Percentiles rank a stretch among this genome's conserved stretches.
Evolutionary conservation across 2,797 vertebrate species (phyloP).

Genomic region (Scleropages formosus): DNA sequence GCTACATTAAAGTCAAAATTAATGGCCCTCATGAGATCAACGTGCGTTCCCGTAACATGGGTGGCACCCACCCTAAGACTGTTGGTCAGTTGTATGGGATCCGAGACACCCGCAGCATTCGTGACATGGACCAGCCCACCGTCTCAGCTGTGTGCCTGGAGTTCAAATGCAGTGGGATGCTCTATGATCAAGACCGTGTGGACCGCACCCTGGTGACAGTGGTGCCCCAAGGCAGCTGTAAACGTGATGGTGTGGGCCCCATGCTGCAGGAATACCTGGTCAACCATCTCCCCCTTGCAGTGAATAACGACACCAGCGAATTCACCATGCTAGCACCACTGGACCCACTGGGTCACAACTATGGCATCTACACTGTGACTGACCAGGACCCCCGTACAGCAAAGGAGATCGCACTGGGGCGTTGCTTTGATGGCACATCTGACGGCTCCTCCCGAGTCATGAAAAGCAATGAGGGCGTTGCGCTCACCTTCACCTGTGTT

Average conservation of each 20-base stretch:
- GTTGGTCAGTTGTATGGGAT: conserved; percentile 90
- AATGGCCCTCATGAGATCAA: conserved; percentile 84
- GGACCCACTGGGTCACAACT: conserved; percentile 95
- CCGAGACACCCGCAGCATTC: conserved; percentile 87
- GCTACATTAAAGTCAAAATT: conserved; percentile 92
- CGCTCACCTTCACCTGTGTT: conserved; percentile 84
- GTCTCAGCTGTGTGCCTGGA: conserved; percentile 89
- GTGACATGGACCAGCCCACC: conserved; percentile 69
- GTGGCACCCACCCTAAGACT: conserved; percentile 89
- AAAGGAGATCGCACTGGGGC: conserved; percentile 93
- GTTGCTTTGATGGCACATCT: conserved; percentile 93
- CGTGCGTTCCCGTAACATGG: conserved; percentile 90
- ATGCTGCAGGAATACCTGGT: conserved; percentile 95
- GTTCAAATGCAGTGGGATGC: conserved; percentile 97
- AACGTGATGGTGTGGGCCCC: conserved; percentile 81
- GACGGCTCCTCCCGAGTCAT: conserved; percentile 89
- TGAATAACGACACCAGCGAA: conserved; percentile 93
- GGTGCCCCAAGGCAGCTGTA: conserved; percentile 91
- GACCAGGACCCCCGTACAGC: conserved; percentile 92
- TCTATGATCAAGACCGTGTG: conserved; percentile 91
- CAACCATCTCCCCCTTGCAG: conserved; percentile 90
- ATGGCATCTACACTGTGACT: conserved; percentile 96
- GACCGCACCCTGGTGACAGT: conserved; percentile 92
- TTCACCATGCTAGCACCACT: conserved; percentile 97
- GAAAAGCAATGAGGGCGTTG: conserved; percentile 87